Evolutionary conservation across 2,113 vertebrate species (phyloP).

Genomic region (Seriola rivoliana): DNA sequence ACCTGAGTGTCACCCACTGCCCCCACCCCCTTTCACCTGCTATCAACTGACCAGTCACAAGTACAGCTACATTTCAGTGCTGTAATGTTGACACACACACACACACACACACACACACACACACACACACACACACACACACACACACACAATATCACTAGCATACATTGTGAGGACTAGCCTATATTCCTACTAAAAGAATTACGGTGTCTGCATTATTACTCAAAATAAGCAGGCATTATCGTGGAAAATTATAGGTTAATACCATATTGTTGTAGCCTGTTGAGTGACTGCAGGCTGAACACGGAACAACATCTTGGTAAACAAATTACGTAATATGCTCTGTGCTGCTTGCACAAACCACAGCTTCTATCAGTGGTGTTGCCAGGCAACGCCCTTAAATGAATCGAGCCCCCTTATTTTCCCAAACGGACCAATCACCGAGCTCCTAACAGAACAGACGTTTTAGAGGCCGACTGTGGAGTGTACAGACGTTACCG

Average conservation of each 20-base stretch:
- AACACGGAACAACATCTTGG: not conserved
- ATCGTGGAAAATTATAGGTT: not conserved
- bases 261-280: not conserved
- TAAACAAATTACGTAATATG: conserved; percentile 75
- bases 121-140: too few relatives aligned
- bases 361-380: not conserved
- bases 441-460: conserved; percentile 4
- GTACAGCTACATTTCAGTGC: not conserved
- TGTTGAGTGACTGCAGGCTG: not conserved
- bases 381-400: conserved; percentile 74
- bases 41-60: not conserved
- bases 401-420: conserved; percentile 31
- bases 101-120: too few relatives aligned
- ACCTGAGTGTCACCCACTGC: too few relatives aligned
- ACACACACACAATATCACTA: not conserved
- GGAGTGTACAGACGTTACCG: not conserved
- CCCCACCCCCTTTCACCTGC: not conserved
- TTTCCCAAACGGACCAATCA: conserved; percentile 69
- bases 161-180: not conserved
- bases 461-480: not conserved
- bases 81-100: too few relatives aligned
- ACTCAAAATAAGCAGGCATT: not conserved
- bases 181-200: not conserved
- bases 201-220: not conserved
- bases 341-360: not conserved